phyloP scores from a whole-genome alignment of 1,140 invertebrate genomes.

The Akabosia matsudoensis region DNA sequence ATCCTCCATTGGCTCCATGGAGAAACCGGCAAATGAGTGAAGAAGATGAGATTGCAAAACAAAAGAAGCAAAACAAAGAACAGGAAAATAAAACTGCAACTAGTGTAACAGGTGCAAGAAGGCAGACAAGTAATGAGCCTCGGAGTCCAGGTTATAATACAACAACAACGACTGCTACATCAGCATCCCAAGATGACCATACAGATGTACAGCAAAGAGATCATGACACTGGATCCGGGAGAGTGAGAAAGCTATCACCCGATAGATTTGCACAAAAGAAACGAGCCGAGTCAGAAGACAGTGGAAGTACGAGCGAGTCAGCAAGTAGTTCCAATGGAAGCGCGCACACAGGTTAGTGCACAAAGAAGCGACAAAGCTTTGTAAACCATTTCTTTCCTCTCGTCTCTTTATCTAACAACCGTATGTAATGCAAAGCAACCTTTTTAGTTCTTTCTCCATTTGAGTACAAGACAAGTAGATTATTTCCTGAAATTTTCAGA shows the following conservation, averaged over 20 bases:
- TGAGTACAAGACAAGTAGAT: too few species aligned
- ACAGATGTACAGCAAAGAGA: constrained; percentile 50
- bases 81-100: constrained; percentile 56
- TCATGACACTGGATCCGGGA: constrained; percentile 52
- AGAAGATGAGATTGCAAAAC: constrained; percentile 83
- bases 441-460: too few species aligned
- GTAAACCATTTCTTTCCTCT: constrained; percentile 52
- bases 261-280: constrained; percentile 39
- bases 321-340: constrained; percentile 54
- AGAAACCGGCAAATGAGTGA: constrained; percentile 69
- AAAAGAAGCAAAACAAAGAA: constrained; percentile 81
- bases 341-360: constrained; percentile 57
- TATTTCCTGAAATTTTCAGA: too few species aligned
- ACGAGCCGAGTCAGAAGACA: constrained; percentile 41
- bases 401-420: not conserved
- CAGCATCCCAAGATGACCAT: constrained; percentile 49
- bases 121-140: constrained; percentile 23
- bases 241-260: constrained; percentile 38
- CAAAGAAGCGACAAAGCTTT: too few species aligned
- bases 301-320: constrained; percentile 38
- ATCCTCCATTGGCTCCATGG: constrained; percentile 37
- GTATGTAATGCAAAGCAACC: too few species aligned
- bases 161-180: constrained; percentile 22
- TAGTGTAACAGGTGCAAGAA: constrained; percentile 52
- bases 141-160: constrained; percentile 31